Percentiles rank a stretch among this genome's conserved stretches.
Conservation (phyloP, 2,113 vertebrate species). For the Charina bottae region DNA sequence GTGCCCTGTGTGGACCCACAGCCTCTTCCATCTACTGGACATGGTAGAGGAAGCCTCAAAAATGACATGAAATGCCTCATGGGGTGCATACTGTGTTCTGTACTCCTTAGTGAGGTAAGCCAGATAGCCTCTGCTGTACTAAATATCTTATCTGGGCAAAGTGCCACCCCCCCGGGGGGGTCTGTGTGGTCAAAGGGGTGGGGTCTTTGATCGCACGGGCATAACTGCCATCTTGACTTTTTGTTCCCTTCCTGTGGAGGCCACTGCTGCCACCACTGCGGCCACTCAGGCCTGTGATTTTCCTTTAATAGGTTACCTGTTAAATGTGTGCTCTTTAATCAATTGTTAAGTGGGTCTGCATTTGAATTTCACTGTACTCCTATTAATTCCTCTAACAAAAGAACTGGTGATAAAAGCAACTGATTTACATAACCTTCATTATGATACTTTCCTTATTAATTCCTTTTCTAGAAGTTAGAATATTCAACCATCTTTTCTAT, state of each 20-base stretch:
- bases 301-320: conserved; percentile 30
- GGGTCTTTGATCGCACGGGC: neutral
- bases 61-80: neutral
- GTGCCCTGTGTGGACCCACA: too few species aligned
- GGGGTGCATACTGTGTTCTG: neutral
- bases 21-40: neutral
- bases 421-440: conserved; percentile 25
- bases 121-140: neutral
- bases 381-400: neutral
- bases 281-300: neutral
- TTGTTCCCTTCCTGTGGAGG: neutral
- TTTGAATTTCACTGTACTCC: conserved; percentile 33
- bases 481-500: conserved; percentile 10
- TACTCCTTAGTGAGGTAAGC: neutral
- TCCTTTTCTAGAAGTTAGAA: neutral
- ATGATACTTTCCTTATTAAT: neutral
- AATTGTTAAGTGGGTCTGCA: conserved; percentile 4
- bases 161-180: neutral
- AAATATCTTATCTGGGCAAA: neutral
- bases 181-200: neutral
- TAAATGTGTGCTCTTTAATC: conserved; percentile 26
- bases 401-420: neutral
- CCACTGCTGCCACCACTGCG: neutral
- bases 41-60: neutral
- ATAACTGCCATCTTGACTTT: neutral